phyloP scores from a whole-genome alignment of 2,797 vertebrate species.

The Crocidura indochinensis region DNA sequence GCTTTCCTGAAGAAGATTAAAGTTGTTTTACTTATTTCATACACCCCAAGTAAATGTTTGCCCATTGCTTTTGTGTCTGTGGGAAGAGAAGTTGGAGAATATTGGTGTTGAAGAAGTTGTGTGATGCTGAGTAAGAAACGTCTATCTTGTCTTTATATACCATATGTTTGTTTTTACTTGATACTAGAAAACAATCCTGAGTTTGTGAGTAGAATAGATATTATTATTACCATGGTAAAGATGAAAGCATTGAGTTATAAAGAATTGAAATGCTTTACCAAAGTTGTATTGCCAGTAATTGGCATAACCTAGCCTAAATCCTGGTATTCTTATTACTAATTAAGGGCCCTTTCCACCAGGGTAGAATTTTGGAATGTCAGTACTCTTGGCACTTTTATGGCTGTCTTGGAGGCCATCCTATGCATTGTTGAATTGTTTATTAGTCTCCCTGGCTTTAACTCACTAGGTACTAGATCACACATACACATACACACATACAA shows the following conservation, averaged over 20 bases:
- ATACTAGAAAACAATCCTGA: neutral
- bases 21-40: conserved; percentile 13
- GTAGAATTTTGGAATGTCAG: neutral
- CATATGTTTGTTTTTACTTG: neutral
- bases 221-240: neutral
- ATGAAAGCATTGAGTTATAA: neutral
- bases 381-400: neutral
- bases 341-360: neutral
- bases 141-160: neutral
- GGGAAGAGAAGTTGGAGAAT: conserved; percentile 30
- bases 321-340: neutral
- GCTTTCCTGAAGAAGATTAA: conserved; percentile 44
- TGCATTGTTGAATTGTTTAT: neutral
- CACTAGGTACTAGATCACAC: neutral
- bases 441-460: neutral
- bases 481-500: too few species aligned
- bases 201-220: neutral
- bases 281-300: neutral
- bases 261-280: conserved; percentile 10
- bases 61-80: conserved; percentile 48
- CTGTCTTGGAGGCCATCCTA: neutral
- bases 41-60: conserved; percentile 23
- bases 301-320: neutral
- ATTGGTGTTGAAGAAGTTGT: conserved; percentile 1
- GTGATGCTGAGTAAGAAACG: conserved; percentile 20